Evolutionary conservation across 1,140 invertebrate genomes (phyloP).

Genomic region (Nephila pilipes): DNA sequence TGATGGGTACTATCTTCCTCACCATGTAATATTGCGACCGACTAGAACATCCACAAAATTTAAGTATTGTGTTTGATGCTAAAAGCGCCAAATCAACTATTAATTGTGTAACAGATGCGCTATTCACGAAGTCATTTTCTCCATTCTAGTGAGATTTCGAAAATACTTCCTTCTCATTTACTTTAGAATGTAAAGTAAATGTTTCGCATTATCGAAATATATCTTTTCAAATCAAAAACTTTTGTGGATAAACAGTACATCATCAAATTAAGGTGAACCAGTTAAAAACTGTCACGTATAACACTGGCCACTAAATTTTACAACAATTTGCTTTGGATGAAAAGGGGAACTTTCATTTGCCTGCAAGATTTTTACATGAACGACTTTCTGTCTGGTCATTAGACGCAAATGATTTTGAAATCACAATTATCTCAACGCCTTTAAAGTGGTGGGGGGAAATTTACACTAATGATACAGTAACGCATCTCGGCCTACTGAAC

Average conservation of each 20-base stretch:
- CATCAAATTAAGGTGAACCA: slow-evolving; percentile 78
- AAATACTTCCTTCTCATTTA: slow-evolving; percentile 75
- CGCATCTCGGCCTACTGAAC: no score
- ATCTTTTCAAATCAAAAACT: slow-evolving; percentile 78
- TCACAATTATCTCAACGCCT: neutral
- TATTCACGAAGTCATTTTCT: slow-evolving; percentile 6
- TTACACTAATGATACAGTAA: no score
- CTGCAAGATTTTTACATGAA: slow-evolving; percentile 36
- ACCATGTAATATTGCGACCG: neutral
- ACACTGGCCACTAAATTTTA: slow-evolving; percentile 79
- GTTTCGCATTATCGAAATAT: slow-evolving; percentile 79
- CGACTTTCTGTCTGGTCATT: neutral
- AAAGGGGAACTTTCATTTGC: slow-evolving; percentile 60
- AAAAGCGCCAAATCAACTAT: neutral
- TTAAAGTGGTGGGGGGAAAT: neutral
- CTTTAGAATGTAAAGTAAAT: slow-evolving; percentile 78
- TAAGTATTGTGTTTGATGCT: slow-evolving; percentile 16
- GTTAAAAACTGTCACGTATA: slow-evolving; percentile 79
- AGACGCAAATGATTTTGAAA: neutral
- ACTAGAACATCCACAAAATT: slow-evolving; percentile 34
- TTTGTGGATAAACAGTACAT: slow-evolving; percentile 78
- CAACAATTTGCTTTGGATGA: slow-evolving; percentile 78
- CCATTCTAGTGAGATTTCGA: slow-evolving; percentile 66
- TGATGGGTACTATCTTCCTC: slow-evolving; percentile 21
- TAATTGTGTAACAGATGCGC: neutral